Evolutionary conservation across 1,140 invertebrate species (phyloP).

Genomic region (Monomorium pharaonis): DNA sequence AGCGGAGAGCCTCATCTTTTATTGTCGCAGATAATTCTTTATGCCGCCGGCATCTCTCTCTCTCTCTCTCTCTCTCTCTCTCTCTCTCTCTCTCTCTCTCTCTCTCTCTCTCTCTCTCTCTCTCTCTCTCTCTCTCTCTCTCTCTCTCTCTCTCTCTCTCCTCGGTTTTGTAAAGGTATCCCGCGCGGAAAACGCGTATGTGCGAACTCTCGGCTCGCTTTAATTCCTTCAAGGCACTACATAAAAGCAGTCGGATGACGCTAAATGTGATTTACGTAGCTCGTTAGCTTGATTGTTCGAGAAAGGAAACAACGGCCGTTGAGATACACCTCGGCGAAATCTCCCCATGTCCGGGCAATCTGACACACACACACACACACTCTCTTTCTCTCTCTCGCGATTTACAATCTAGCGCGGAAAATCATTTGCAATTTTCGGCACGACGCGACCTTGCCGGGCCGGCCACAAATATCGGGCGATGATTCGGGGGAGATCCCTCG

Average conservation of each 20-base stretch:
- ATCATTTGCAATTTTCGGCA: not conserved
- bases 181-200: not conserved
- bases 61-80: too few relatives aligned
- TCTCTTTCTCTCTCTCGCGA: too few relatives aligned
- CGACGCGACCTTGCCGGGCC: not conserved
- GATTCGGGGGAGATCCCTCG: not conserved
- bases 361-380: too few relatives aligned
- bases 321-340: conserved; percentile 2
- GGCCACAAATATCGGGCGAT: not conserved
- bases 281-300: conserved; percentile 41
- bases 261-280: conserved; percentile 37
- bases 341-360: not conserved
- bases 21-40: conserved; percentile 16
- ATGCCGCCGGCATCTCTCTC: not conserved
- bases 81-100: too few relatives aligned
- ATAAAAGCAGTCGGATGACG: conserved; percentile 32
- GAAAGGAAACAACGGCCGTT: conserved; percentile 16
- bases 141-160: too few relatives aligned
- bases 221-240: conserved; percentile 30
- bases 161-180: not conserved
- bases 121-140: too few relatives aligned
- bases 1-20: not conserved
- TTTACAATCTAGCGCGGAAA: conserved; percentile 4
- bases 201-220: conserved; percentile 21
- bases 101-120: too few relatives aligned